Evolutionary conservation across 2,113 vertebrate genomes (phyloP).

Genomic region (Panthera tigris): DNA sequence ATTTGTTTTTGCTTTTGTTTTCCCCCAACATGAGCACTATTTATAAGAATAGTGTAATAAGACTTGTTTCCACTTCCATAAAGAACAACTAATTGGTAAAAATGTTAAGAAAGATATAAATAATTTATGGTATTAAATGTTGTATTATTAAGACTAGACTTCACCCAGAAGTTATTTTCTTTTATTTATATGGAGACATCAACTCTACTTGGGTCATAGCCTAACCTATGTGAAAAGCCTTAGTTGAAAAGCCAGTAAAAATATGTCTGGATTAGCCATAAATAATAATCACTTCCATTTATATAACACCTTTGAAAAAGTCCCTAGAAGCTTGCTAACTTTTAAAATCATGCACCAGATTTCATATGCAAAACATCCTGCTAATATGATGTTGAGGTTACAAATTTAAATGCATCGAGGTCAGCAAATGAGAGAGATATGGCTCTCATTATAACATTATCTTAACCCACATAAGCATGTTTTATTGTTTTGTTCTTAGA

Average conservation of each 20-base stretch:
- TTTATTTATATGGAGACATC: not conserved
- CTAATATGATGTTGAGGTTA: constrained; percentile 53
- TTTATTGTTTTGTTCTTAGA: constrained; percentile 27
- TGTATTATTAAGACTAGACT: not conserved
- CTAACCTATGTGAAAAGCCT: constrained; percentile 35
- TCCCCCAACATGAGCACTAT: not conserved
- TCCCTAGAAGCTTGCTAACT: constrained; percentile 50
- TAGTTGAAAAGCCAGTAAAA: constrained; percentile 35
- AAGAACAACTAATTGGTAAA: not conserved
- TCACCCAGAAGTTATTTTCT: constrained; percentile 42
- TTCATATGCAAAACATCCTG: constrained; percentile 54
- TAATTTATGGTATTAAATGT: not conserved
- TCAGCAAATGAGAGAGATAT: constrained; percentile 46
- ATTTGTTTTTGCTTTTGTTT: not conserved
- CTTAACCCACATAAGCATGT: not conserved
- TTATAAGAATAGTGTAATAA: not conserved
- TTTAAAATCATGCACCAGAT: constrained; percentile 53
- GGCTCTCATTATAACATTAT: constrained; percentile 52
- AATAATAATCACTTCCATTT: constrained; percentile 68
- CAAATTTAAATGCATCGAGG: constrained; percentile 67
- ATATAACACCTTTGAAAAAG: constrained; percentile 56
- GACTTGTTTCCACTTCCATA: not conserved
- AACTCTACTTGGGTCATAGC: not conserved
- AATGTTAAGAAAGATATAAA: not conserved
- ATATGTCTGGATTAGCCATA: constrained; percentile 43